Evolutionary conservation across 2,113 vertebrate species (phyloP), one percentile per base, ranked within the genome.

Genomic region (Amia ocellicauda): DNA sequence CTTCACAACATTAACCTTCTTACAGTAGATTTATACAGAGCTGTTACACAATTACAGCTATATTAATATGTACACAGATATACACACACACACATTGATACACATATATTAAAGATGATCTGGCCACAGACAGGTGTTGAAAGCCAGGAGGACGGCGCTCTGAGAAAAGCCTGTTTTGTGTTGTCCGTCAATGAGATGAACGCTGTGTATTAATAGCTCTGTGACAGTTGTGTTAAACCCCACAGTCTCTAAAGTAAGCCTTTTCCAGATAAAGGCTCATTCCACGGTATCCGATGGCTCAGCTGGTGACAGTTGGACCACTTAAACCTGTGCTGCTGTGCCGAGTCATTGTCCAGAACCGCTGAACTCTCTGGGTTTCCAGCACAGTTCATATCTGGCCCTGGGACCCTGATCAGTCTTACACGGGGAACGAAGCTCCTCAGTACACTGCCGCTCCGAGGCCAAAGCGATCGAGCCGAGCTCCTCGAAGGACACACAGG

Each of bases 201-300:
- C 17, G 14, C 7, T 8, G 29, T 20, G 29, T 52, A 51, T 53
- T 40, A 62, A 62, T 52, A 62, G 60, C 47, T 31, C 47, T 23
- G 36, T 62, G 60, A 62, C 60, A 36, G 27, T 31, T n/a, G 17
- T 8, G 49, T 47, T 62, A 62, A 62, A 52, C 27, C 52, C 47
- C 17, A 29, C 50, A 62, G 60, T 62, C 60, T 53, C 47, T 52
- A 53, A 62, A 62, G 45, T 29, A 52, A 47, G 60, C 11, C 60
- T 52, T 53, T 62, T 29, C 22, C 49, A 52, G 11, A 62, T 62
- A 50, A 61, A 61, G 14, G 59, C 5, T 17, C n/a, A 14, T 49
- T 26, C 43, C 24, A 50, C n/a, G n/a, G 26, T 45, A 61, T 61
- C 59, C 59, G 20, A 14, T 29, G 43, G 59, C 20, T 13, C 20